Conservation (phyloP, 2,888 invertebrate species). For the Anorthoa munda region DNA sequence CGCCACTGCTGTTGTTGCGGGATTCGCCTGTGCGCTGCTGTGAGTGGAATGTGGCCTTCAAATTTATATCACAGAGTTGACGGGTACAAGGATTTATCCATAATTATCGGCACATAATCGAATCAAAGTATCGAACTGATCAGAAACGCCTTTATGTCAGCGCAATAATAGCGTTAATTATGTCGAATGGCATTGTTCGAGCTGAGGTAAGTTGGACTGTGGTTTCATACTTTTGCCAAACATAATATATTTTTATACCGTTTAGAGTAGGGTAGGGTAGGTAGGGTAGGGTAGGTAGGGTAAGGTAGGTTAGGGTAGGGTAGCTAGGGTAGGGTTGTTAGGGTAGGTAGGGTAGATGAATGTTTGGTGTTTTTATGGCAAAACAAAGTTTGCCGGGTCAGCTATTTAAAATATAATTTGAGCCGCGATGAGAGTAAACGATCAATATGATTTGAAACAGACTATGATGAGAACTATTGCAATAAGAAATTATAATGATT, state of each 20-base stretch:
- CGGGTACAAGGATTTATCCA: not conserved
- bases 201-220: not conserved
- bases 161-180: not conserved
- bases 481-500: constrained; percentile 29
- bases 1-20: constrained; percentile 73
- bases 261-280: too few species aligned
- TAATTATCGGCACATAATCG: constrained; percentile 17
- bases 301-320: too few species aligned
- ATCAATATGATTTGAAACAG: constrained; percentile 5
- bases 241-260: too few species aligned
- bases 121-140: not conserved
- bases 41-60: constrained; percentile 12
- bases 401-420: constrained; percentile 8
- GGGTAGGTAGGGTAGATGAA: too few species aligned
- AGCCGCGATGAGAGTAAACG: constrained; percentile 31
- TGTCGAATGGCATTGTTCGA: not conserved
- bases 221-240: not conserved
- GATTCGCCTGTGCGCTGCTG: constrained; percentile 75
- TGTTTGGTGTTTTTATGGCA: too few species aligned
- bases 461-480: constrained; percentile 30
- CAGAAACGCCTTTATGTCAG: not conserved
- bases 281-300: too few species aligned
- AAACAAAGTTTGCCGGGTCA: too few species aligned
- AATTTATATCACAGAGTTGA: not conserved
- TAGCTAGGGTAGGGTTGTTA: too few species aligned